Percentiles rank a stretch among this genome's conserved stretches.
phyloP scores from a whole-genome alignment of 2,888 invertebrate species.

The Lithophane leautieri region DNA sequence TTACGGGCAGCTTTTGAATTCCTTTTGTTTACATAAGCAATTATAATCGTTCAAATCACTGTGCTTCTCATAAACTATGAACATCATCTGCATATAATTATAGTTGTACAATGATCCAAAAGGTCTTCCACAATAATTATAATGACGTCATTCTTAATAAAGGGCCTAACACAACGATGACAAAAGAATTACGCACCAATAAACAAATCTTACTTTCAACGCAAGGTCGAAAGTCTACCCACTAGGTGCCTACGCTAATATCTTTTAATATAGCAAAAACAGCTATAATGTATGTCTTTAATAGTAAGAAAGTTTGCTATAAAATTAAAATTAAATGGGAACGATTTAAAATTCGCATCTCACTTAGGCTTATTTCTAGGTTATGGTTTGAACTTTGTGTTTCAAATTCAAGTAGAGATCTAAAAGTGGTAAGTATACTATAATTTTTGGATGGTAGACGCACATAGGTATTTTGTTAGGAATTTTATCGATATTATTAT shows the following conservation, averaged over 20 bases:
- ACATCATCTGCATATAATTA: conserved; percentile 50
- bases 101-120: conserved; percentile 32
- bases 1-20: neutral
- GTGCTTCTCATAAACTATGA: conserved; percentile 13
- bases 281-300: conserved; percentile 19
- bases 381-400: conserved; percentile 23
- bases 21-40: conserved; percentile 16
- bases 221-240: conserved; percentile 78
- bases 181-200: conserved; percentile 71
- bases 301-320: conserved; percentile 48
- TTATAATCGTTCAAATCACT: conserved; percentile 11
- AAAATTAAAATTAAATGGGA: conserved; percentile 30
- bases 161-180: conserved; percentile 70
- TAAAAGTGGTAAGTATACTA: neutral
- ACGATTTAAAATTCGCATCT: conserved; percentile 30
- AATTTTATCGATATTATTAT: too few species aligned
- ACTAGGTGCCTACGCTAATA: conserved; percentile 73
- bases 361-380: conserved; percentile 31
- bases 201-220: conserved; percentile 79
- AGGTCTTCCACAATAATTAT: conserved; percentile 50
- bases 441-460: neutral
- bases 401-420: conserved; percentile 17
- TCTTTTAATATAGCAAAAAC: conserved; percentile 40
- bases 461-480: neutral
- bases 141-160: conserved; percentile 53